These are phyloP conservation scores for Triops cancriformis DNA, from an alignment of 1,140 invertebrate species.

Conservation along the genomic window DNA sequence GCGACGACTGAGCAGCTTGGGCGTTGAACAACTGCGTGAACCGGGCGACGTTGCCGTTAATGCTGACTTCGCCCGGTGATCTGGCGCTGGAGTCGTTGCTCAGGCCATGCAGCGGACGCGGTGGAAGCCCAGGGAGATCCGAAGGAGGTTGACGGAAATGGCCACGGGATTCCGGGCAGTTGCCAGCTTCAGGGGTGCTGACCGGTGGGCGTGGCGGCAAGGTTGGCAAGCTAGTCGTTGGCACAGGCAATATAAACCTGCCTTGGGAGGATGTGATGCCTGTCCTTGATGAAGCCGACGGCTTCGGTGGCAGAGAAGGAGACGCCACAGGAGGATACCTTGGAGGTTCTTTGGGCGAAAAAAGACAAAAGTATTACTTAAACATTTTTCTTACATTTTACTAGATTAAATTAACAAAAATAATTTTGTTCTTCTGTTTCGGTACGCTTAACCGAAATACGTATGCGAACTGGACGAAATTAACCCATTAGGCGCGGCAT, in stretches of 20 bases:
- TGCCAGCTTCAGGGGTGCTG: background rate
- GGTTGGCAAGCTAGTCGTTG: conserved; percentile 10
- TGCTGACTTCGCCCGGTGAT: conserved; percentile 13
- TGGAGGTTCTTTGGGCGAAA: background rate
- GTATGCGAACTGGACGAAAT: no score
- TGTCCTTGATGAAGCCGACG: background rate
- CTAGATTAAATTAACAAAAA: no score
- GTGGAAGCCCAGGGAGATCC: conserved; percentile 26
- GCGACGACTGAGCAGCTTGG: conserved; percentile 18
- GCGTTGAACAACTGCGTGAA: conserved; percentile 24
- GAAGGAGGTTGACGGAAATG: conserved; percentile 19
- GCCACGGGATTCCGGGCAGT: background rate
- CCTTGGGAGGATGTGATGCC: background rate
- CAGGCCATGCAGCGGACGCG: conserved; percentile 5
- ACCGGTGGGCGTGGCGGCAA: conserved; percentile 25
- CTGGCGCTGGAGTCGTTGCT: background rate
- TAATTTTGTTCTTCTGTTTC: no score
- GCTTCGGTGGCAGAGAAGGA: background rate
- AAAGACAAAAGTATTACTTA: background rate
- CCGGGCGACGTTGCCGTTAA: conserved; percentile 19
- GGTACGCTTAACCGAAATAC: no score
- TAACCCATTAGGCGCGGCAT: no score
- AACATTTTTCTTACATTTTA: background rate
- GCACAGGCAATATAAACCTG: conserved; percentile 2
- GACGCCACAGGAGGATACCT: background rate